These are phyloP conservation scores for Marronus borbonicus DNA, from an alignment of 2,888 invertebrate species.

Conservation along the genomic window DNA sequence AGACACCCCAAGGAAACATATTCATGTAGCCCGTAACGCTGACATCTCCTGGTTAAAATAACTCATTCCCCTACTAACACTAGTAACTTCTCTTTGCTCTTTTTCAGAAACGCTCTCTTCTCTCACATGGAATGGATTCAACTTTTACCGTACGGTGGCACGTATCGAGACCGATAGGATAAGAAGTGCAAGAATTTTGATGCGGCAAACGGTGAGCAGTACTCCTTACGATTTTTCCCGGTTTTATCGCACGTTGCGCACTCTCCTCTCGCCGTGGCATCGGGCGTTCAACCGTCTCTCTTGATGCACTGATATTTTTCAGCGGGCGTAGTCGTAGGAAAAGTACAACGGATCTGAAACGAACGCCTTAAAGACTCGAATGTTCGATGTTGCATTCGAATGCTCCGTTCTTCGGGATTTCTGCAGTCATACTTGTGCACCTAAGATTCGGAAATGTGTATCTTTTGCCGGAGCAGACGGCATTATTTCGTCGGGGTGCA, in stretches of 20 bases:
- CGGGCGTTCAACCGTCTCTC: constrained; percentile 2
- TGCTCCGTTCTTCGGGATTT: neutral
- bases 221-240: neutral
- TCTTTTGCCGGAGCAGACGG: too few relatives aligned
- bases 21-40: neutral
- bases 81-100: constrained; percentile 1
- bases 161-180: constrained; percentile 47
- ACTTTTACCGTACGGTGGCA: constrained; percentile 35
- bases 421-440: too few relatives aligned
- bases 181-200: constrained; percentile 47
- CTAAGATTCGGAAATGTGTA: too few relatives aligned
- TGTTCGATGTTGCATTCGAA: neutral
- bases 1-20: too few relatives aligned
- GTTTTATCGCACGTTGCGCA: constrained; percentile 8
- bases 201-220: constrained; percentile 47
- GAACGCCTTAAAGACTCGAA: neutral
- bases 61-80: neutral
- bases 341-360: neutral
- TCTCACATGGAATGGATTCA: constrained; percentile 43
- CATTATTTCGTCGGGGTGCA: too few relatives aligned
- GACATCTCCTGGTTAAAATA: neutral
- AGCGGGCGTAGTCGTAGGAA: neutral
- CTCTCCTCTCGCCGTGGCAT: too few relatives aligned
- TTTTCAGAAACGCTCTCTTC: constrained; percentile 28
- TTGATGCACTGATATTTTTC: neutral